Evolutionary conservation across 1,140 invertebrate species (phyloP).

Genomic region (Cydia strobilella): DNA sequence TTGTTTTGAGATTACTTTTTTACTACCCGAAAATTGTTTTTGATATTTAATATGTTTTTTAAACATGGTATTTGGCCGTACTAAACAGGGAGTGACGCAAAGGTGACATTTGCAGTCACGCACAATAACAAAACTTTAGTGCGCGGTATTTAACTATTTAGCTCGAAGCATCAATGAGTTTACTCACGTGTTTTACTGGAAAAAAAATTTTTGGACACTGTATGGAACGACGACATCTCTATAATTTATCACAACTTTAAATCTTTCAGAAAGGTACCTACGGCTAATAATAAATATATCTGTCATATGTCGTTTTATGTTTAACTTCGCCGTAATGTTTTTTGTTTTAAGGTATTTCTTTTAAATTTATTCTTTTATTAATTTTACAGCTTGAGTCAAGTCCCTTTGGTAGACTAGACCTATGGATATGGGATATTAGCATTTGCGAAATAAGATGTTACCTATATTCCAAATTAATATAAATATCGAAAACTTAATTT

Average conservation of each 20-base stretch:
- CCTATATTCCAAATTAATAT: neutral
- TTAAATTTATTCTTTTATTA: no score
- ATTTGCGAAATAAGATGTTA: neutral
- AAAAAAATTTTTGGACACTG: neutral
- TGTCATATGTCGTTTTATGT: neutral
- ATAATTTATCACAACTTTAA: neutral
- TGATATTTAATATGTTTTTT: neutral
- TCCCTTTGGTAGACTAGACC: no score
- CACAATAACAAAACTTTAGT: neutral
- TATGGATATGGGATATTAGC: no score
- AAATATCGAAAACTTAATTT: neutral
- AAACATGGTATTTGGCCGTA: neutral
- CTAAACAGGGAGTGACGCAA: neutral
- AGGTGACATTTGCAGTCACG: slow-evolving; percentile 13
- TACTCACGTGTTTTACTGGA: neutral
- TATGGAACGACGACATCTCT: neutral
- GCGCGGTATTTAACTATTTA: neutral
- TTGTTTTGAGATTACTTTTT: neutral
- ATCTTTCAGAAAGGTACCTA: neutral
- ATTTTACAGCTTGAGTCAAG: no score
- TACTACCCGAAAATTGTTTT: neutral
- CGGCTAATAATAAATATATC: neutral
- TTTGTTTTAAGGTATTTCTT: no score
- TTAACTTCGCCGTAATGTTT: no score
- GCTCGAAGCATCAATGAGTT: neutral